Conservation (phyloP, 2,113 vertebrate genomes). For the Spermophilus dauricus region DNA sequence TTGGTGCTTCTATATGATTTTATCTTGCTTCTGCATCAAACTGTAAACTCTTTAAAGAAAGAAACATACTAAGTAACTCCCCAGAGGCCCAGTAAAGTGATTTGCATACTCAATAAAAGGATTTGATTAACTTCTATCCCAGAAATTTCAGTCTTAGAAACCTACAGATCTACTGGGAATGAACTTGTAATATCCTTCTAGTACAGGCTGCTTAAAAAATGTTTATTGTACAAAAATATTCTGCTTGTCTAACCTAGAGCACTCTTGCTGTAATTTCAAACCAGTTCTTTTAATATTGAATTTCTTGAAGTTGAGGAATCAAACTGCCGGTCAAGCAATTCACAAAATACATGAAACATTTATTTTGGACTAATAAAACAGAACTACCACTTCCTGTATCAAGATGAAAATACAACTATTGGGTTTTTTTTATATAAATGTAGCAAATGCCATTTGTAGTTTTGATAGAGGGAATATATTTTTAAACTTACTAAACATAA, state of each 20-base stretch:
- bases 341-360: slow-evolving; percentile 54
- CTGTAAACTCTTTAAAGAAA: slow-evolving; percentile 65
- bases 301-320: slow-evolving; percentile 8
- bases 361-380: slow-evolving; percentile 70
- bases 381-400: slow-evolving; percentile 6
- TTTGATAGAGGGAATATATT: slow-evolving; percentile 54
- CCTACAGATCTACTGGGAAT: slow-evolving; percentile 65
- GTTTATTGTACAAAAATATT: slow-evolving; percentile 56
- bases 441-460: slow-evolving; percentile 47
- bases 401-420: slow-evolving; percentile 63
- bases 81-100: background rate
- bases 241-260: slow-evolving; percentile 68
- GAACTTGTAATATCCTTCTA: slow-evolving; percentile 67
- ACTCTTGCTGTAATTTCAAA: slow-evolving; percentile 57
- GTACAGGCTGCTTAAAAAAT: slow-evolving; percentile 7
- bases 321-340: slow-evolving; percentile 64
- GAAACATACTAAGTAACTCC: background rate
- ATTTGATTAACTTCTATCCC: slow-evolving; percentile 74
- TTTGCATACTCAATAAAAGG: slow-evolving; percentile 75
- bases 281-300: background rate
- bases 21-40: slow-evolving; percentile 41
- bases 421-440: background rate
- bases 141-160: slow-evolving; percentile 75
- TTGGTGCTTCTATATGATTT: background rate
- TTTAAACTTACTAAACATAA: slow-evolving; percentile 40